These are phyloP conservation scores for Mormyrops attenuatus DNA, from an alignment of 2,797 vertebrate species.

Conservation along the genomic window DNA sequence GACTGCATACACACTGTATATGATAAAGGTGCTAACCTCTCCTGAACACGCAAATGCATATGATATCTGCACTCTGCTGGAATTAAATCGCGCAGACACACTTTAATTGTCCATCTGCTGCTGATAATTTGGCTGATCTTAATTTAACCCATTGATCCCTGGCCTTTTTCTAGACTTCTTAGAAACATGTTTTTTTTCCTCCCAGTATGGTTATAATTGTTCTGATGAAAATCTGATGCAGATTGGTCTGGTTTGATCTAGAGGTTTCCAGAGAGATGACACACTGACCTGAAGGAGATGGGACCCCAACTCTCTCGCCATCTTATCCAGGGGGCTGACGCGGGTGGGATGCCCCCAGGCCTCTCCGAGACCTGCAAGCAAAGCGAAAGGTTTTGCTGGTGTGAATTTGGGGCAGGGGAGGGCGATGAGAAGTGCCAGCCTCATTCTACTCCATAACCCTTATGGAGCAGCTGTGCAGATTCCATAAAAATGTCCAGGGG, in stretches of 20 bases:
- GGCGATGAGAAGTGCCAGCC: not conserved
- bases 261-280: not conserved
- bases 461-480: not conserved
- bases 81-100: not conserved
- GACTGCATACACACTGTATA: too few species aligned
- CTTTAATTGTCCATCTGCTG: not conserved
- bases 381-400: not conserved
- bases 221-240: not conserved
- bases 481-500: not conserved
- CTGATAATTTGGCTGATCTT: not conserved
- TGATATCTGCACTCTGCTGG: not conserved
- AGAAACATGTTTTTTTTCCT: not conserved
- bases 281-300: constrained; percentile 82
- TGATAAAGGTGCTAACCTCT: not conserved
- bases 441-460: not conserved
- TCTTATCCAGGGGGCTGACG: constrained; percentile 72
- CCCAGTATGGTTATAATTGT: not conserved
- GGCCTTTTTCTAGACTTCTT: not conserved
- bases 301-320: constrained; percentile 86
- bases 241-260: not conserved
- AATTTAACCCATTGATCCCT: not conserved
- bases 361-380: constrained; percentile 73
- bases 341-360: constrained; percentile 77
- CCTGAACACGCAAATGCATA: not conserved
- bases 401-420: not conserved